Conservation (phyloP, 2,113 vertebrate species). For the Raja brachyura region DNA sequence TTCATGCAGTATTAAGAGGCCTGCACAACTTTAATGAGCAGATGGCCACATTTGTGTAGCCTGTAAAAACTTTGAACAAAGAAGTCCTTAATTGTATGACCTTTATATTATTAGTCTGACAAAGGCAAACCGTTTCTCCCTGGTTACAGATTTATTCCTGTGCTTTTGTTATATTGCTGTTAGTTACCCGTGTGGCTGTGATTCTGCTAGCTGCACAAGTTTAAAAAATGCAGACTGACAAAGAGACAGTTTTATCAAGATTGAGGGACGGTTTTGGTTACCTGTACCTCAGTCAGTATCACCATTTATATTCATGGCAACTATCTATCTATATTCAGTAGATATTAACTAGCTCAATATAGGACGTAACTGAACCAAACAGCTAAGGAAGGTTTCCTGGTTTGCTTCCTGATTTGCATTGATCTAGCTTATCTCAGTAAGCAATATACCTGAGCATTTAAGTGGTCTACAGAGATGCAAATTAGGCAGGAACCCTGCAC, state of each 20-base stretch:
- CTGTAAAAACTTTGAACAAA: constrained; percentile 41
- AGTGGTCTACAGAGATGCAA: neutral
- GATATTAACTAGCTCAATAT: neutral
- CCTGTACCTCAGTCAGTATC: neutral
- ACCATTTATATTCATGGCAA: neutral
- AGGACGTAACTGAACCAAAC: neutral
- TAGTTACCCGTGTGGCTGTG: constrained; percentile 23
- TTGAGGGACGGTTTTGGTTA: neutral
- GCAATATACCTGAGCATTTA: neutral
- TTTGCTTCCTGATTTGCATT: neutral
- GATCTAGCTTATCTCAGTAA: neutral
- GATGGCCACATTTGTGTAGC: constrained; percentile 43
- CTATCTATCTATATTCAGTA: neutral
- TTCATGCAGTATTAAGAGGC: constrained; percentile 37
- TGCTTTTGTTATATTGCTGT: constrained; percentile 35
- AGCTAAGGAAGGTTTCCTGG: neutral
- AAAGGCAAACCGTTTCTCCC: constrained; percentile 31
- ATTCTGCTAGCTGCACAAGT: neutral
- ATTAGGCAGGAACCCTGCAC: neutral
- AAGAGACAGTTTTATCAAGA: neutral
- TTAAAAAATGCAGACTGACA: neutral
- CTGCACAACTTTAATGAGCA: constrained; percentile 43
- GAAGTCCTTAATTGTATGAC: constrained; percentile 40
- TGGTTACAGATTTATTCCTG: constrained; percentile 34
- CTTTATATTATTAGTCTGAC: constrained; percentile 38